Evolutionary conservation across 2,888 invertebrate genomes (phyloP), one percentile per base, ranked within the genome.

Genomic region (Laothoe populi): DNA sequence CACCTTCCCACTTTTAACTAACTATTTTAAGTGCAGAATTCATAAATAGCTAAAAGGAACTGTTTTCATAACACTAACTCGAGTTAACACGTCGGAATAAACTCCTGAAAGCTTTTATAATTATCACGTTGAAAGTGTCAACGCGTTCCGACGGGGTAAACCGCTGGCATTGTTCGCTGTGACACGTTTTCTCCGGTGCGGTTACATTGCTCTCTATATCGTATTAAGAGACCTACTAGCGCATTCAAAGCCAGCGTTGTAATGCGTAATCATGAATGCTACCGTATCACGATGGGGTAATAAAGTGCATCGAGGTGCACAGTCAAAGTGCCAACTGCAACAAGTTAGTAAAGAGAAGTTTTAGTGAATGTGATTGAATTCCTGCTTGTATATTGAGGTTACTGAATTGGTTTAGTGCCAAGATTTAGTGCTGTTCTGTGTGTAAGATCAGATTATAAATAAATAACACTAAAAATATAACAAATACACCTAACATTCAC

Each of bases 71-170:
- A 53, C 53, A 53, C 53, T 53, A 53, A 53, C 53, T 53, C 19
- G 19, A 53, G 31, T 53, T 53, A 53, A 53, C 53, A 53, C 53
- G 53, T 35, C 53, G 31, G 35, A 53, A 53, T 53, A 53, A 49
- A 53, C 31, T 53, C 35, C 53, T 53, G 53, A 53, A 53, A 53
- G 53, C 53, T 53, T 53, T 53, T 53, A 53, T 53, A 53, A 53
- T 53, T 53, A 35, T 53, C 31, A 53, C 53, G 19, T 19, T 53
- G 35, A 19, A 53, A 53, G 53, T 53, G 53, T 53, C 53, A 19
- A 35, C 53, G 31, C 19, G 35, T 53, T 53, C 53, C 35, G 53
- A 16, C 11, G 31, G n/a, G 53, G 53, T 35, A 19, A 35, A 53
- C 24, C 48, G 19, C 53, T 16, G 53, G 19, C 31, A 31, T 11